Evolutionary conservation across 2,797 vertebrate species (phyloP).

Genomic region (Typhlichthys subterraneus): DNA sequence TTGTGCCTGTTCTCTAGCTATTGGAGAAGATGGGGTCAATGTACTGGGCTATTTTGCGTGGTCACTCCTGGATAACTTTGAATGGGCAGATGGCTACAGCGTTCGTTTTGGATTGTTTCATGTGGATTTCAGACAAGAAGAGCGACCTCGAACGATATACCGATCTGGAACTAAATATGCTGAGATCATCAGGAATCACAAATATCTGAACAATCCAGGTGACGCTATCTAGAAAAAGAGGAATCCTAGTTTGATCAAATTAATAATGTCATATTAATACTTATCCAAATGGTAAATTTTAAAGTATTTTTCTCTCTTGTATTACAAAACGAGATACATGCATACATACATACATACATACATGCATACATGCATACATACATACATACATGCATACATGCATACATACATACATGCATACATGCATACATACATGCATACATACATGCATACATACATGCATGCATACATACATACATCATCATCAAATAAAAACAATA

Average conservation of each 20-base stretch:
- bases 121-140: slow-evolving; percentile 75
- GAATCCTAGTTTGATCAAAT: neutral
- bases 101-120: slow-evolving; percentile 84
- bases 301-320: too few relatives aligned
- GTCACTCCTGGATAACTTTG: slow-evolving; percentile 86
- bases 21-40: slow-evolving; percentile 70
- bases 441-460: too few relatives aligned
- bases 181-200: slow-evolving; percentile 72
- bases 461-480: too few relatives aligned
- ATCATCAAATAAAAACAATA: too few relatives aligned
- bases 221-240: slow-evolving; percentile 4
- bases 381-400: too few relatives aligned
- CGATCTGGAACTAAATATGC: slow-evolving; percentile 80
- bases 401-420: too few relatives aligned
- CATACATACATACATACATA: too few relatives aligned
- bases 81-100: slow-evolving; percentile 79
- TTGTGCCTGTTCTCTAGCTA: slow-evolving; percentile 48
- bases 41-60: slow-evolving; percentile 78
- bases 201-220: slow-evolving; percentile 3
- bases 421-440: too few relatives aligned
- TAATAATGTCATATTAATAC: neutral
- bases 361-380: too few relatives aligned
- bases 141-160: slow-evolving; percentile 72
- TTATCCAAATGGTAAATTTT: too few relatives aligned
- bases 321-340: too few relatives aligned